Evolutionary conservation across 2,797 vertebrate genomes (phyloP).

Genomic region (Eurystomus glaucurus): DNA sequence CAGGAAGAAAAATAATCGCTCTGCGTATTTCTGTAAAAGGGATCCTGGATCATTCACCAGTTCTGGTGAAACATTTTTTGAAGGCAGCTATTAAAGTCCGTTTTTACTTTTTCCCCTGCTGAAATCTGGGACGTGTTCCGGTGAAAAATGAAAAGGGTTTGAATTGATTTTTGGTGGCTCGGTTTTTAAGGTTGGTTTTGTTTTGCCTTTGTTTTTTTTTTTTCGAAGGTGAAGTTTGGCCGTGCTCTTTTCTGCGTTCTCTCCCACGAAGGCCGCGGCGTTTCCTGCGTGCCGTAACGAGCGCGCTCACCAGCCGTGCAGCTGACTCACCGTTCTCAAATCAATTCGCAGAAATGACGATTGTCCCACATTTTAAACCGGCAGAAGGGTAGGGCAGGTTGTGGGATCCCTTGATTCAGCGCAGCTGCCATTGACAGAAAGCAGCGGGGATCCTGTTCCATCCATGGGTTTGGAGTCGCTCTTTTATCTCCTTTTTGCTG

Average conservation of each 20-base stretch:
- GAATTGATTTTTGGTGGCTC: not conserved
- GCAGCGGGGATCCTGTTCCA: not conserved
- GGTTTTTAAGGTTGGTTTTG: not conserved
- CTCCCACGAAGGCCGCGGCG: accelerated
- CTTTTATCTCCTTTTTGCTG: slow-evolving; percentile 36
- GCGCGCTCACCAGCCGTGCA: not conserved
- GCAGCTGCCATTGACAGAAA: not conserved
- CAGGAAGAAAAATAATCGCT: not conserved
- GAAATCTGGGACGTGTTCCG: not conserved
- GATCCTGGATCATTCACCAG: not conserved
- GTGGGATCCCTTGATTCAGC: slow-evolving; percentile 45
- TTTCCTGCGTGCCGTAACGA: not conserved
- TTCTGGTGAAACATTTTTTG: not conserved
- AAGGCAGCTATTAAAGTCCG: not conserved
- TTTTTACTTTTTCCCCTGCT: not conserved
- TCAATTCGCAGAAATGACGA: not conserved
- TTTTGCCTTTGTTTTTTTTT: not conserved
- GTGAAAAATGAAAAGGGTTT: not conserved
- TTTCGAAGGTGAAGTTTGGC: not conserved
- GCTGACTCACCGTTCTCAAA: not conserved
- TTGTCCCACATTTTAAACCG: not conserved
- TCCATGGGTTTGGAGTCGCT: not conserved
- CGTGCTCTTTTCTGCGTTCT: not conserved
- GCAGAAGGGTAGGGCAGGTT: not conserved
- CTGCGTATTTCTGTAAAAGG: not conserved